Evolutionary conservation across 2,888 invertebrate species (phyloP), one percentile per base, ranked within the genome.

Genomic region (Noctua janthina): DNA sequence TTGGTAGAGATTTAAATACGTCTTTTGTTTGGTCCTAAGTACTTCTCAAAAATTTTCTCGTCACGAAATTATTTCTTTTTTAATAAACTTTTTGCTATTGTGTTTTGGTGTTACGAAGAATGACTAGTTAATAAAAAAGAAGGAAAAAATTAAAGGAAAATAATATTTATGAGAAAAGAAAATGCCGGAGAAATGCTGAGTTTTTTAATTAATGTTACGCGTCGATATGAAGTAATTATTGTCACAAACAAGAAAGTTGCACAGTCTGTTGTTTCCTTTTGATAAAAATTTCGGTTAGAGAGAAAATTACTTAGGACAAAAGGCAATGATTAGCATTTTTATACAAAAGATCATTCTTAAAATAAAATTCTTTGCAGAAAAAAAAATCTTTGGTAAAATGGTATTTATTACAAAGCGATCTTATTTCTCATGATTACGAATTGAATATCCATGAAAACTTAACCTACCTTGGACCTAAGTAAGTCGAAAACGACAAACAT

Each of bases 201-300:
- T 69, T 84, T 81, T 75, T 86, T 84, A 73, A 86, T 86, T 75
- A 83, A 86, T 78, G 46, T 29, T 66, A 49, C 56, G 39, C 67
- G 68, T 78, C 78, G 10, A 82, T 83, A 83, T 75, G 74, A n/a
- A 75, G 66, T 70, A 8, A 73, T 84, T 86, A 46, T 82, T 84
- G 66, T 86, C 56, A 66, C 51, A 70, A 81, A 77, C 20, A 20
- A 64, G 29, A 73, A 86, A 86, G 59, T 86, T 71, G 59, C 35
- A 72, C 2, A 46, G 51, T 35, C 35, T 39, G n/a, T 85, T 68
- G 49, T 74, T 82, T 84, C 13, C n/a, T 68, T 73, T 82, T 59
- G 39, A 46, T 74, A 2, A 59, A 78, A 43, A 62, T 54, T 49
- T 74, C 43, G 29, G 35, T 79, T 5, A 15, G 13, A 49, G 70